Percentiles rank a stretch among this genome's conserved stretches.
These are phyloP conservation scores for Cavia aperea DNA, from an alignment of 2,113 vertebrate species.

Conservation along the genomic window DNA sequence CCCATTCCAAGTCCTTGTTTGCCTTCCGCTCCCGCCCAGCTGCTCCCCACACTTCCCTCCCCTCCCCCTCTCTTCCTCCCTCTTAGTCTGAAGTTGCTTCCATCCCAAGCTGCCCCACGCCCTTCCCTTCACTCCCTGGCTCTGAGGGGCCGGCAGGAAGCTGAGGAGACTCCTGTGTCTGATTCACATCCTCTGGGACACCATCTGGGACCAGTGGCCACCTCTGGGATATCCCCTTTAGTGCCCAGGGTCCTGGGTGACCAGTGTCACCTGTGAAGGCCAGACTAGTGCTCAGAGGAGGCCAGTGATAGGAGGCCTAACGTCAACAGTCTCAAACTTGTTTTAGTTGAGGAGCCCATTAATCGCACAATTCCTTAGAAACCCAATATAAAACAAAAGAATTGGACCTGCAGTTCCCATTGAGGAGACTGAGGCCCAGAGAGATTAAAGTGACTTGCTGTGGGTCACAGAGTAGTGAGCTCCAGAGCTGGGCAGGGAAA, in stretches of 20 bases:
- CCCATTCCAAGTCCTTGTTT: rapidly evolving
- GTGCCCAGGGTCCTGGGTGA: background rate
- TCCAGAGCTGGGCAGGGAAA: background rate
- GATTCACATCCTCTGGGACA: background rate
- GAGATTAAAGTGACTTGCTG: background rate
- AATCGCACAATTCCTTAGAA: background rate
- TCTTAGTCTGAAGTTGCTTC: background rate
- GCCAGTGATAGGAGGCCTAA: background rate
- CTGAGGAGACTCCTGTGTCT: background rate
- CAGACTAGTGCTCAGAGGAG: background rate
- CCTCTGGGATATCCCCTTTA: background rate
- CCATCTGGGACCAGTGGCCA: too few relatives aligned
- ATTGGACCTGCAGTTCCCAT: background rate
- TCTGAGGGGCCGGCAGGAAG: background rate
- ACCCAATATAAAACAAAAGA: background rate
- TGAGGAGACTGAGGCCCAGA: constrained; percentile 2
- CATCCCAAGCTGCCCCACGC: background rate
- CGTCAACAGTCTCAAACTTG: background rate
- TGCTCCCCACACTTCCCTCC: too few relatives aligned
- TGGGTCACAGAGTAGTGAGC: rapidly evolving
- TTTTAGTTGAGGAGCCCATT: background rate
- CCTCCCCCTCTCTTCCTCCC: too few relatives aligned
- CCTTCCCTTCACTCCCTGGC: background rate
- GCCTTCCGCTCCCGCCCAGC: background rate
- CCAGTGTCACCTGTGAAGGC: background rate